phyloP scores from a whole-genome alignment of 2,888 invertebrate species.

The Hylaea fasciaria region DNA sequence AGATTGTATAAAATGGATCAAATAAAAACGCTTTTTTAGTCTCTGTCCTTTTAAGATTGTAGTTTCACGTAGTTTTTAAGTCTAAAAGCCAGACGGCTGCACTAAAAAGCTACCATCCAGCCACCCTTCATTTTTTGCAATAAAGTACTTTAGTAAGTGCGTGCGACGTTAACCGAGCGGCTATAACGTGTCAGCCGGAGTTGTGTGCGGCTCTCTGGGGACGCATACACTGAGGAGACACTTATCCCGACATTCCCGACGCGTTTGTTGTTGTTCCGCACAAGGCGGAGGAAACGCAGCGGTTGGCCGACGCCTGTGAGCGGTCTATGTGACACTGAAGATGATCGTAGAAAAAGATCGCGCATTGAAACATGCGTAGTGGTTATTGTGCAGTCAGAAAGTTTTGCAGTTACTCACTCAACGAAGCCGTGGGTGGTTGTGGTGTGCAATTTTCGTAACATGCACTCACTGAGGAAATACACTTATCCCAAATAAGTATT shows the following conservation, averaged over 20 bases:
- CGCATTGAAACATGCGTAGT: too few relatives aligned
- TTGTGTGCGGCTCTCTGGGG: conserved; percentile 48
- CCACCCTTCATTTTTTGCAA: conserved; percentile 26
- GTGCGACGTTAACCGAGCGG: conserved; percentile 42
- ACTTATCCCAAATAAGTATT: too few relatives aligned
- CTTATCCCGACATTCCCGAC: conserved; percentile 33
- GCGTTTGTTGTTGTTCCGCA: conserved; percentile 33
- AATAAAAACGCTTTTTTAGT: background rate
- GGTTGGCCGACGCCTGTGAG: background rate
- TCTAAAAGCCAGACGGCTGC: background rate
- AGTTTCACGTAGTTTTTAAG: background rate
- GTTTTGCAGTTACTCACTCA: too few relatives aligned
- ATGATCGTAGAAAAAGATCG: too few relatives aligned
- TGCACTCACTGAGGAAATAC: too few relatives aligned
- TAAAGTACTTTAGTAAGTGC: conserved; percentile 37
- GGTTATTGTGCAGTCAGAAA: too few relatives aligned
- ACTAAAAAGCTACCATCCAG: conserved; percentile 11
- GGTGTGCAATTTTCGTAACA: too few relatives aligned
- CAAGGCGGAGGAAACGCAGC: conserved; percentile 20
- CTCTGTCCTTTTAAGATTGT: background rate
- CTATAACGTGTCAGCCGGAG: conserved; percentile 43
- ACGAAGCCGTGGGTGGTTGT: too few relatives aligned
- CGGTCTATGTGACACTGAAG: too few relatives aligned
- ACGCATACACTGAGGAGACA: conserved; percentile 46
- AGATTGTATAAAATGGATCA: background rate